Evolutionary conservation across 1,140 invertebrate species (phyloP).

Genomic region (Psilanteris sp.): DNA sequence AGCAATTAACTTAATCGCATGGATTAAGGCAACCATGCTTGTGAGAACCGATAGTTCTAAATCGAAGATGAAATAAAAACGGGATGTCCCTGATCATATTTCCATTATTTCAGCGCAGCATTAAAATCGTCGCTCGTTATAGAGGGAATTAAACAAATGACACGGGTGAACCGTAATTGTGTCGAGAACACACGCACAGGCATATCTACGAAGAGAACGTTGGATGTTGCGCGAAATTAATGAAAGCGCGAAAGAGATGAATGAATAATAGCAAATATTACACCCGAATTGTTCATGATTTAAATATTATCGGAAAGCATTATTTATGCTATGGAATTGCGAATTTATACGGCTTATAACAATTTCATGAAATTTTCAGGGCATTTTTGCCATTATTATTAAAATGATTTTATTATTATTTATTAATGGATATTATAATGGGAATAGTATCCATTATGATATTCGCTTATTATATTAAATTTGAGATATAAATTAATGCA

Average conservation of each 20-base stretch:
- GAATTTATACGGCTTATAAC: slow-evolving; percentile 36
- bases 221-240: slow-evolving; percentile 44
- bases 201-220: slow-evolving; percentile 18
- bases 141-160: slow-evolving; percentile 66
- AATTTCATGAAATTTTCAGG: too few species aligned
- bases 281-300: slow-evolving; percentile 36
- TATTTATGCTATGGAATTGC: slow-evolving; percentile 38
- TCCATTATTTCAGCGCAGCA: slow-evolving; percentile 60
- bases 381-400: too few species aligned
- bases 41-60: slow-evolving; percentile 50
- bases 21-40: slow-evolving; percentile 57
- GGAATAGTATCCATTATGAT: too few species aligned
- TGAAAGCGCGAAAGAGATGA: slow-evolving; percentile 41
- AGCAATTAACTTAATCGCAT: slow-evolving; percentile 60
- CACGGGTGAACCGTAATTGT: slow-evolving; percentile 61
- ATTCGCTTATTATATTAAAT: too few species aligned
- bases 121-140: slow-evolving; percentile 65
- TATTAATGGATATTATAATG: too few species aligned
- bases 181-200: slow-evolving; percentile 52
- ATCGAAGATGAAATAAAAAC: slow-evolving; percentile 59
- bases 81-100: slow-evolving; percentile 60
- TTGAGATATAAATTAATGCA: too few species aligned
- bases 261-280: slow-evolving; percentile 61
- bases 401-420: too few species aligned
- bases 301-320: slow-evolving; percentile 36